Conservation (phyloP, 64 coral and sea anemone genomes). For the Montipora sp. region DNA sequence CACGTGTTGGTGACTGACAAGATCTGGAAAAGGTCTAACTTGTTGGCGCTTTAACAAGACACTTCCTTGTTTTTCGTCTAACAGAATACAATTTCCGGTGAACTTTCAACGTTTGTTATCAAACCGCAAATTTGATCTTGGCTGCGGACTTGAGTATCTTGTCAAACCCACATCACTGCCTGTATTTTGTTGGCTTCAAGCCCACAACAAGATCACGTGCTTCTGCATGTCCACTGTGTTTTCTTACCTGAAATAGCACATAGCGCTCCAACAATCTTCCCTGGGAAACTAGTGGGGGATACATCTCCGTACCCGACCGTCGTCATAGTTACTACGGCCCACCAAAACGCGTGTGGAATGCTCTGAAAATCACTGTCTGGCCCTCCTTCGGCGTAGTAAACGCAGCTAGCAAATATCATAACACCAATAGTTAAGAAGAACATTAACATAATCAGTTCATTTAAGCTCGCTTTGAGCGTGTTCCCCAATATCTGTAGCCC, state of each 20-base stretch:
- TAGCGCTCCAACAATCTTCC: conserved; percentile 89
- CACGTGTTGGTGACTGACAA: too few relatives aligned
- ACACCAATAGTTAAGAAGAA: conserved; percentile 97
- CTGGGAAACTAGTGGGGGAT: conserved; percentile 73
- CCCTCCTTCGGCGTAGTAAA: conserved; percentile 96
- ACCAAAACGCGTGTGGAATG: conserved; percentile 99
- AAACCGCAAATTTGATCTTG: background rate
- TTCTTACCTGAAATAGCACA: conserved; percentile 97
- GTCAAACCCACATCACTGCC: background rate
- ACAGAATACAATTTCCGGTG: background rate
- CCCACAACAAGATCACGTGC: background rate
- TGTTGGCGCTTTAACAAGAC: too few relatives aligned
- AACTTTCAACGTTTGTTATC: background rate
- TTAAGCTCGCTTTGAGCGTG: conserved; percentile 91
- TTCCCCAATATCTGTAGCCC: conserved; percentile 97
- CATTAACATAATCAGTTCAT: conserved; percentile 95
- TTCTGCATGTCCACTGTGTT: background rate
- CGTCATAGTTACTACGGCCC: conserved; percentile 99
- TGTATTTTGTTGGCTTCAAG: background rate
- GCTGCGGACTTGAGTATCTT: background rate
- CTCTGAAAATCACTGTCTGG: conserved; percentile 71
- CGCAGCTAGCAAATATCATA: conserved; percentile 98
- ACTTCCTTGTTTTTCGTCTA: background rate
- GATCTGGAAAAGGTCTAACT: too few relatives aligned
- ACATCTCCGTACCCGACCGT: conserved; percentile 98